Evolutionary conservation across 1,140 invertebrate species (phyloP).

Genomic region (Pseudomyrmex cubaensis): DNA sequence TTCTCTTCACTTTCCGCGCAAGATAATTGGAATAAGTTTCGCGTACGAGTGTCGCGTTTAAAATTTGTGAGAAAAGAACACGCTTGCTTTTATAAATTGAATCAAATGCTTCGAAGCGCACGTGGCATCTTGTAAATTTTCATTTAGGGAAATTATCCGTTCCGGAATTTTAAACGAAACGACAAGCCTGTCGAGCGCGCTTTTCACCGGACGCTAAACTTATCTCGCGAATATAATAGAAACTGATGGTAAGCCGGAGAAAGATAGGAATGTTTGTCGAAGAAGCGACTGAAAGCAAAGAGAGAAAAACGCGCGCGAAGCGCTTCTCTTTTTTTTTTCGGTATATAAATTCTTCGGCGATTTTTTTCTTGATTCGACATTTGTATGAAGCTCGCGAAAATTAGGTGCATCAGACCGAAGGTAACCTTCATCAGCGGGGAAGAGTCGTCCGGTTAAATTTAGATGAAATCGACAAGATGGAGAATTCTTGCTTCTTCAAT

Average conservation of each 20-base stretch:
- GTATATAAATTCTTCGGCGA: background rate
- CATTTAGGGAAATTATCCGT: slow-evolving; percentile 70
- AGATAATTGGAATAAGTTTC: slow-evolving; percentile 49
- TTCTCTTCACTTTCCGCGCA: slow-evolving; percentile 43
- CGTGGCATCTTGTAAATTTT: slow-evolving; percentile 75
- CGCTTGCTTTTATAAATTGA: slow-evolving; percentile 37
- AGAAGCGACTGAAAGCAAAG: background rate
- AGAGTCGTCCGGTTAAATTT: slow-evolving; percentile 18
- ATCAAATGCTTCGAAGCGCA: background rate
- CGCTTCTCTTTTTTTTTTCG: background rate
- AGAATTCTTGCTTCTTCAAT: background rate
- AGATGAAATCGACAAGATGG: slow-evolving; percentile 26
- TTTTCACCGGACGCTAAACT: background rate
- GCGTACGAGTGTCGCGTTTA: slow-evolving; percentile 36
- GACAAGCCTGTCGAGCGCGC: background rate
- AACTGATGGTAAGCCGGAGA: background rate
- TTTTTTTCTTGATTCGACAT: slow-evolving; percentile 19
- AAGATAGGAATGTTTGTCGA: background rate
- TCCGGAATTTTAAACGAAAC: slow-evolving; percentile 53
- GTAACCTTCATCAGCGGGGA: slow-evolving; percentile 8
- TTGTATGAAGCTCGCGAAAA: slow-evolving; percentile 14
- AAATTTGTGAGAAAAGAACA: slow-evolving; percentile 28
- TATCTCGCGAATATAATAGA: background rate
- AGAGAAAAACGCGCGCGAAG: background rate
- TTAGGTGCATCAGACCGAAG: background rate